Percentiles rank a stretch among this genome's conserved stretches.
These are phyloP conservation scores for Calephelis perditalis DNA, from an alignment of 2,888 invertebrate species.

Conservation along the genomic window DNA sequence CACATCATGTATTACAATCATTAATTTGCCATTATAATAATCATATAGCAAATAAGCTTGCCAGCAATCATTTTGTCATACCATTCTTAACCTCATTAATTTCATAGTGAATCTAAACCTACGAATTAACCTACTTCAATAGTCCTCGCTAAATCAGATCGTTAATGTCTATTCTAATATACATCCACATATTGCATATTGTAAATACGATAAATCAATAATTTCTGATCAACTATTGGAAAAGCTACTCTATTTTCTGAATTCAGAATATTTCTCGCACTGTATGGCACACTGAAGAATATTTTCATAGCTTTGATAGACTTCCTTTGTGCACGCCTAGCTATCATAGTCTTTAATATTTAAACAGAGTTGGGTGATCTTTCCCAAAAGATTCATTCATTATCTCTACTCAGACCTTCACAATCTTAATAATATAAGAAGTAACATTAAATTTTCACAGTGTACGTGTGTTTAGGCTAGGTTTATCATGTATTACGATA, in stretches of 20 bases:
- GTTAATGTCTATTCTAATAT: slow-evolving; percentile 55
- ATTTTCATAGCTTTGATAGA: slow-evolving; percentile 69
- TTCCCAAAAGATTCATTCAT: slow-evolving; percentile 50
- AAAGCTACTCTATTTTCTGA: slow-evolving; percentile 68
- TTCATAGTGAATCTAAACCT: slow-evolving; percentile 7
- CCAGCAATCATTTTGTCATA: slow-evolving; percentile 23
- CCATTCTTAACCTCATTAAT: slow-evolving; percentile 20
- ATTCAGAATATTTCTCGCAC: slow-evolving; percentile 65
- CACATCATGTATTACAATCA: slow-evolving; percentile 69
- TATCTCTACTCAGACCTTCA: slow-evolving; percentile 41
- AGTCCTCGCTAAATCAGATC: slow-evolving; percentile 38
- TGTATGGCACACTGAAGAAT: slow-evolving; percentile 59
- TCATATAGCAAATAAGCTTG: slow-evolving; percentile 30
- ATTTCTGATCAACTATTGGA: slow-evolving; percentile 66
- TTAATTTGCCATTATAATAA: slow-evolving; percentile 21
- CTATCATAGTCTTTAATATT: slow-evolving; percentile 37
- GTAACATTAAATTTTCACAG: slow-evolving; percentile 52
- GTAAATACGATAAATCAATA: slow-evolving; percentile 64
- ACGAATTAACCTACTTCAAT: slow-evolving; percentile 10
- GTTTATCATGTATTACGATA: slow-evolving; percentile 51
- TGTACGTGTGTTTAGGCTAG: slow-evolving; percentile 72
- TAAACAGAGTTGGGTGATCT: slow-evolving; percentile 43
- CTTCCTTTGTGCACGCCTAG: slow-evolving; percentile 60
- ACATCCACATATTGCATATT: slow-evolving; percentile 43
- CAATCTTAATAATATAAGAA: slow-evolving; percentile 51